Evolutionary conservation across 1,140 invertebrate genomes (phyloP), one percentile per base, ranked within the genome.

Genomic region (Drosophila bifasciata): DNA sequence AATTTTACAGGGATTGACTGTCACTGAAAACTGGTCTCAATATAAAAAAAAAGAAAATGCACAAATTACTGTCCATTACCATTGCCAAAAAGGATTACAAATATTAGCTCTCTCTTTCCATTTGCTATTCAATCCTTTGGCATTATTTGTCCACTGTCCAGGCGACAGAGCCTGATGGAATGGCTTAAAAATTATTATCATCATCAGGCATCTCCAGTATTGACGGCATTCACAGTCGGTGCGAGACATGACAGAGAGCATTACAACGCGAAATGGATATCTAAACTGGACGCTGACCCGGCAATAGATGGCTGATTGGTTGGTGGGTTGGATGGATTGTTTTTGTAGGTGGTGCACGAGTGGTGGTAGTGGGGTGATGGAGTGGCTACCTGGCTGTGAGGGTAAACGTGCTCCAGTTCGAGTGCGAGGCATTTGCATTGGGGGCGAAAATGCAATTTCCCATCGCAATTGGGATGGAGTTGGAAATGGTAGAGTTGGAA

Each of bases 361-460:
- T 19, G 13, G 15, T 28, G 59, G 7, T 1, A 25, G 6, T 7
- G n/a, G n/a, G n/a, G 17, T 16, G 41, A 11, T 41, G 41, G 51
- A 44, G 13, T 50, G 45, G 40, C 51, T 28, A 53, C 25, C 49
- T 51, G 61, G 44, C 50, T 28, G 46, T n/a, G 48, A 45, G 28
- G 28, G 51, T 66, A 86, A 63, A 88, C 81, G 83, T 86, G 81
- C 83, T 67, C 44, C 61, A 88, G 73, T 78, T 86, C 61, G 60
- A 68, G 69, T 86, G 25, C 63, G 40, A 43, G 64, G 80, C 73
- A 85, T 85, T 85, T 86, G 73, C 69, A 71, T 36, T 36, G 61
- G 49, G 70, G 49, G n/a, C n/a, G n/a, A 61, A 80, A 76, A 74
- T 84, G 56, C 44, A 79, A 79, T 84, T 84, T 84, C 56, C 49